Evolutionary conservation across 2,113 vertebrate species (phyloP).

Genomic region (Crotalus horridus): DNA sequence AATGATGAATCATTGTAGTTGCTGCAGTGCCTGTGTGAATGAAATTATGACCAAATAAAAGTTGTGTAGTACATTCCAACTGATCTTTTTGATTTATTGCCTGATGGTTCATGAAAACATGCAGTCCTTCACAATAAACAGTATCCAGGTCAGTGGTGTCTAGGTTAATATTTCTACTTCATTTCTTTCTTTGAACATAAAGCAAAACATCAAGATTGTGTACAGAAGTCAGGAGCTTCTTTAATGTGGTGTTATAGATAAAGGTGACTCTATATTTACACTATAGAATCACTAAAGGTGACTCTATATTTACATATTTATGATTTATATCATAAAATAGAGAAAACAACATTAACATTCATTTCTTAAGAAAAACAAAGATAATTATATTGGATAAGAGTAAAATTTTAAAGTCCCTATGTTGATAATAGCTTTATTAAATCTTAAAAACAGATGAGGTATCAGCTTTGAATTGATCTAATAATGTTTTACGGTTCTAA

Average conservation of each 20-base stretch:
- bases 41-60: neutral
- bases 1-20: neutral
- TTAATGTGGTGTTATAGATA: neutral
- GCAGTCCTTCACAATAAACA: constrained; percentile 27
- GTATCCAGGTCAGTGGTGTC: neutral
- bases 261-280: neutral
- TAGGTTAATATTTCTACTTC: neutral
- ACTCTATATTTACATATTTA: too few relatives aligned
- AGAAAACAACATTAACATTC: neutral
- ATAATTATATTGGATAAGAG: neutral
- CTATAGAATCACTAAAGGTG: neutral
- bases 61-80: neutral
- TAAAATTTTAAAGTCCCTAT: neutral
- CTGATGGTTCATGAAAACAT: constrained; percentile 1
- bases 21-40: neutral
- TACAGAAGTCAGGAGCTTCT: neutral
- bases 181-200: neutral
- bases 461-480: neutral
- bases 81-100: constrained; percentile 1
- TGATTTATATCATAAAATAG: neutral
- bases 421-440: neutral
- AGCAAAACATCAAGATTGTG: neutral
- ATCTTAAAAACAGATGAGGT: neutral
- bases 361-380: neutral
- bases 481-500: neutral